Base-by-base conservation (phyloP, 2,888 invertebrate species). In the Scelioninae gen. 1 region DNA sequence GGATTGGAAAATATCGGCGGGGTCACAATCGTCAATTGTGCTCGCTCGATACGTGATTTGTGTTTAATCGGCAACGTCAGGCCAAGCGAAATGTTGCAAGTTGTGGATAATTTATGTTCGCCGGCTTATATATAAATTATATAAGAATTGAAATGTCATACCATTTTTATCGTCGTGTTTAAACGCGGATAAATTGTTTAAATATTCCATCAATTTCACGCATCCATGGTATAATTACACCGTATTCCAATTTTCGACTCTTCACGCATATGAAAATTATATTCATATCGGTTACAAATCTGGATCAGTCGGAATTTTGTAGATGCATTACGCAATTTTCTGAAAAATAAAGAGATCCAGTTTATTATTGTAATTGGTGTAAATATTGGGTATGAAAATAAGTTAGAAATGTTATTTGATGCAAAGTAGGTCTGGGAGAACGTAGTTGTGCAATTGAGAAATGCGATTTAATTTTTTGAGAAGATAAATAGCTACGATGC, bases 141-240 rank as follows among this genome's bases (percentile, higher is more conserved):
- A 80, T 74, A 74, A 74, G 80, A 80, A 80, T 80, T 74, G 80
- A 79, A 72, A 79, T 79, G 79, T 72, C 79, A 79, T 55, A 23
- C 40, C 6, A 49, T 68, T 60, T 69, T 77, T 76, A 31, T 9
- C 40, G 23, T 47, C 31, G 23, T 7, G 6, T 49, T n/a, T 58
- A 10, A 45, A 40, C 49, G 51, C 43, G 38, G 47, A 68, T 76
- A 56, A 55, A 68, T 68, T 56, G 51, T 51, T 65, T n/a, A n/a
- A n/a, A n/a, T n/a, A n/a, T n/a, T n/a, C n/a, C n/a, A n/a, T n/a
- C n/a, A n/a, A n/a, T n/a, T n/a, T n/a, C n/a, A n/a, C n/a, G n/a
- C n/a, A n/a, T n/a, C n/a, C n/a, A n/a, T n/a, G n/a, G n/a, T n/a
- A n/a, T n/a, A n/a, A n/a, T n/a, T n/a, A n/a, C n/a, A n/a, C n/a